Percentiles rank a stretch among this genome's conserved stretches.
Conservation (phyloP, 1,140 invertebrate species). For the Tribolium madens region DNA sequence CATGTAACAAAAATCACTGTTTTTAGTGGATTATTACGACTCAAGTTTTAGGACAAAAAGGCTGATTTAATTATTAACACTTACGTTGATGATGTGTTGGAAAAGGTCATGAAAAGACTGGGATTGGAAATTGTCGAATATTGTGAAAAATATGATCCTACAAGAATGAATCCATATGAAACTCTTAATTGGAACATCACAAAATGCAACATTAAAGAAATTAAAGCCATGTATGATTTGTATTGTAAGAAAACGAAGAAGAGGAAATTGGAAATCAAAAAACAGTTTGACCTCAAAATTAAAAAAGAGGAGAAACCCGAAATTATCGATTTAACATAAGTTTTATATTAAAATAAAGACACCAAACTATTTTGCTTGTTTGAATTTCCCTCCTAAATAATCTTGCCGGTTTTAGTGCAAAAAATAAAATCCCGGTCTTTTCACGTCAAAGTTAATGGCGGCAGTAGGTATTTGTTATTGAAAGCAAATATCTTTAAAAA, state of each 20-base stretch:
- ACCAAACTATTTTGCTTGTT: background rate
- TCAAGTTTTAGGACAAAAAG: slow-evolving; percentile 82
- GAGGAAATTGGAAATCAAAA: slow-evolving; percentile 52
- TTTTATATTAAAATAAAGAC: background rate
- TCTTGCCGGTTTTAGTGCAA: background rate
- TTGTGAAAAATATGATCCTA: slow-evolving; percentile 75
- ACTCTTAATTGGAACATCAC: slow-evolving; percentile 75
- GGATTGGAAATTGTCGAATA: slow-evolving; percentile 80
- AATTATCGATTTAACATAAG: slow-evolving; percentile 16
- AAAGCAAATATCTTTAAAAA: slow-evolving; percentile 12
- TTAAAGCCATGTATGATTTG: slow-evolving; percentile 64
- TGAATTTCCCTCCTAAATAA: background rate
- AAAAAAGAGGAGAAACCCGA: slow-evolving; percentile 19
- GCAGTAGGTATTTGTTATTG: background rate
- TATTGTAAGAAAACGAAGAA: slow-evolving; percentile 52
- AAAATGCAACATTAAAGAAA: slow-evolving; percentile 67
- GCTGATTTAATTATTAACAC: slow-evolving; percentile 90
- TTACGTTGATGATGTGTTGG: slow-evolving; percentile 90
- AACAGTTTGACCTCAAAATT: background rate
- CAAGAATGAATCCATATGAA: slow-evolving; percentile 70
- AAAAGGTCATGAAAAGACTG: slow-evolving; percentile 80
- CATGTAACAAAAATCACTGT: slow-evolving; percentile 75
- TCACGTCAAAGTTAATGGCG: slow-evolving; percentile 33
- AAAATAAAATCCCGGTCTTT: slow-evolving; percentile 20
- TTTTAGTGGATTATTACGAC: background rate